A percentile compares a stretch with the other conserved stretches of the same genome.
phyloP scores from a whole-genome alignment of 2,888 invertebrate genomes.

The Camptogramma bilineatum region DNA sequence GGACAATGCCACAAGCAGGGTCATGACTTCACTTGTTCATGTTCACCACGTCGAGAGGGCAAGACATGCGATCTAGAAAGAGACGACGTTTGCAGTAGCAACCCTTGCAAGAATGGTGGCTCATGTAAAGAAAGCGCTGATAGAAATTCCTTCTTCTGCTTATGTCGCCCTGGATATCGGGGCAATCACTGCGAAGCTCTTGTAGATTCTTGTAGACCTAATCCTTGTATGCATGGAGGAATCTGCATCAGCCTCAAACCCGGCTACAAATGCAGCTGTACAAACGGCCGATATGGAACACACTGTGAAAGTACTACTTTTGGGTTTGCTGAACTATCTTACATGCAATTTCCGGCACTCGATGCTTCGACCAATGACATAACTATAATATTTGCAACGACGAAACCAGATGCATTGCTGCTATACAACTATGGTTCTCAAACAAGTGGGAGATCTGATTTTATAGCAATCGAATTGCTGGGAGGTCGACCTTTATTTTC shows the following conservation, averaged over 20 bases:
- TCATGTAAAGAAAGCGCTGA: constrained; percentile 95
- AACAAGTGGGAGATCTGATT: constrained; percentile 95
- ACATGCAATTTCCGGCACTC: constrained; percentile 93
- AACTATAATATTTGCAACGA: constrained; percentile 95
- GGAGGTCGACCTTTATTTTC: constrained; percentile 94
- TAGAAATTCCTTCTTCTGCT: constrained; percentile 95
- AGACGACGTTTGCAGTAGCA: constrained; percentile 93
- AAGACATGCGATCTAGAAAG: constrained; percentile 93
- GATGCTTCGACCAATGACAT: constrained; percentile 96
- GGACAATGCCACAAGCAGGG: constrained; percentile 94
- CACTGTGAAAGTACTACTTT: constrained; percentile 96
- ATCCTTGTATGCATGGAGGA: constrained; percentile 96
- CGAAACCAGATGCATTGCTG: constrained; percentile 93
- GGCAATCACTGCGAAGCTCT: constrained; percentile 96
- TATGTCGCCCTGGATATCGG: constrained; percentile 95
- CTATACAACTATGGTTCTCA: constrained; percentile 96
- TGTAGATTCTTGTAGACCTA: constrained; percentile 95
- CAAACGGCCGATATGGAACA: constrained; percentile 94
- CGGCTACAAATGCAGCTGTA: constrained; percentile 94
- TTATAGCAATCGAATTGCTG: constrained; percentile 95
- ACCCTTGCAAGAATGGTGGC: constrained; percentile 96
- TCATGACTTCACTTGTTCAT: constrained; percentile 93
- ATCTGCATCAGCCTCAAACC: constrained; percentile 95
- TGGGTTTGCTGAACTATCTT: constrained; percentile 95
- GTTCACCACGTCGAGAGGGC: constrained; percentile 92